Base-by-base conservation (phyloP, 37 sponge, comb jelly and placozoan genomes). In the Bolinopsis microptera region DNA sequence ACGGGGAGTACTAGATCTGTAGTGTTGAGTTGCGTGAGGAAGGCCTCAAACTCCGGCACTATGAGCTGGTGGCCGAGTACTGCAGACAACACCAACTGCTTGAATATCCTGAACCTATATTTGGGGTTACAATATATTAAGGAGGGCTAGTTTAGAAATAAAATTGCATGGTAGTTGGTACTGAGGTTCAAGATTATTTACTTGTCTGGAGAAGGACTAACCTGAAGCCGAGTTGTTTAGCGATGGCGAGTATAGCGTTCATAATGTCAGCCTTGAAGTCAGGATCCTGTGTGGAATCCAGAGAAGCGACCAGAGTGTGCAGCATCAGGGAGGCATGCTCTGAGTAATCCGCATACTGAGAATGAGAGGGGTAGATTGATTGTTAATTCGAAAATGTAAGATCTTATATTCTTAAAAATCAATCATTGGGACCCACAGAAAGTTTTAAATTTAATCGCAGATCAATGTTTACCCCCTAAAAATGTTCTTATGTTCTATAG, bases 241-340 rank as follows among this genome's bases (percentile, higher is more conserved):
- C 82, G 22, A 80, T 80, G 38, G 82, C 82, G 1, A 80, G 38
- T 3, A 80, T 80, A 35, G 82, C 38, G 23, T 22, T 35, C 82
- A 80, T 33, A 34, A 80, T 31, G 82, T 16, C 38, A 30, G 35
- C 3, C 35, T 80, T 35, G 35, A 35, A 36, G 82, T 80, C 82
- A 36, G 35, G 94, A n/a, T 97, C 99, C 16, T 94, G 92, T 32
- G 83, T 68, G 39, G 69, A 41, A 36, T 98, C 96, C n/a, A 94
- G 93, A 92, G 92, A 92, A 18, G 93, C 68, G 0, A 94, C 95
- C 24, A 98, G 92, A 30, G 95, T 94, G 86, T 98, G 98, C 30
- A 98, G 94, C 93, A 98, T 95, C 69, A 94, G 95, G 41, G 98
- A 98, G 35, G 96, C 96, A 76, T 94, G 96, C 93, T 98, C 98